Evolutionary conservation across 2,113 vertebrate genomes (phyloP).

Genomic region (Corvus cornix): DNA sequence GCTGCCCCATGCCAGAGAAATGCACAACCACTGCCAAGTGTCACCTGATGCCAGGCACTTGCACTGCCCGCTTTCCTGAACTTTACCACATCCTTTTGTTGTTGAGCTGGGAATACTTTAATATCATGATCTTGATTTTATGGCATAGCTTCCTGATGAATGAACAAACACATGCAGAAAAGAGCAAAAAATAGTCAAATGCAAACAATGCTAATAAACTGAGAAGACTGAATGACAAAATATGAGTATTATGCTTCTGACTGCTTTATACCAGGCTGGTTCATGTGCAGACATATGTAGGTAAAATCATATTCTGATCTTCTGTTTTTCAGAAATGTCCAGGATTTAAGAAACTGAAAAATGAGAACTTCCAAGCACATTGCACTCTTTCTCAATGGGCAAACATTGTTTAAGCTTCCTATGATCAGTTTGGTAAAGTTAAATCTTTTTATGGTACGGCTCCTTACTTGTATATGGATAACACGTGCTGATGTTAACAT

Average conservation of each 20-base stretch:
- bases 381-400: neutral
- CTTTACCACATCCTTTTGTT: neutral
- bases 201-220: neutral
- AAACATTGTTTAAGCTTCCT: neutral
- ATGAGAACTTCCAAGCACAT: neutral
- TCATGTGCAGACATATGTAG: neutral
- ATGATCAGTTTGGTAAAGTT: neutral
- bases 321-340: neutral
- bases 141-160: neutral
- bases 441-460: neutral
- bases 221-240: neutral
- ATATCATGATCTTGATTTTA: neutral
- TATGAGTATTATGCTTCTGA: neutral
- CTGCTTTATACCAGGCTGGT: neutral
- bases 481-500: neutral
- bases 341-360: neutral
- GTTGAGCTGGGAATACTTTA: neutral
- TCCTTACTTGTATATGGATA: neutral
- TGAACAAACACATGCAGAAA: neutral
- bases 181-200: neutral
- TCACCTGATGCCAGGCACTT: neutral
- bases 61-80: neutral
- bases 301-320: neutral
- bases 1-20: accelerated
- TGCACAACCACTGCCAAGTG: neutral